Percentiles rank a stretch among this genome's conserved stretches.
Conservation (phyloP, 1,140 invertebrate genomes). For the Aphaenogaster ashmeadi region DNA sequence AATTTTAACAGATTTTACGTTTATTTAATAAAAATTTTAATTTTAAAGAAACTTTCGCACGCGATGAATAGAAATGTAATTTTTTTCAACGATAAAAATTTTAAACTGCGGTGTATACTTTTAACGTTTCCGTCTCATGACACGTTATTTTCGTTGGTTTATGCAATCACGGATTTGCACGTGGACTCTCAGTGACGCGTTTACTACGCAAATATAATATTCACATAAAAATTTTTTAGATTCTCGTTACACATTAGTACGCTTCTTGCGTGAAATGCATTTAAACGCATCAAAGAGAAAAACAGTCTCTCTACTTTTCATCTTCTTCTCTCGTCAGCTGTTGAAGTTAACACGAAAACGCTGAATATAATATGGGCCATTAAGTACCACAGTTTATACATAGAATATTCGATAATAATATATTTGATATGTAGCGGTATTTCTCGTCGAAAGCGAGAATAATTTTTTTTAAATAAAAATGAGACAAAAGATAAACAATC, state of each 20-base stretch:
- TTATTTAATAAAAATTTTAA: conserved; percentile 8
- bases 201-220: conserved; percentile 32
- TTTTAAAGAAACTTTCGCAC: not conserved
- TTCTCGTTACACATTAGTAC: not conserved
- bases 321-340: not conserved
- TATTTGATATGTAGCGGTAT: not conserved
- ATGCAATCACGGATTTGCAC: conserved; percentile 24
- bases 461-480: not conserved
- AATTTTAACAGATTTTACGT: not conserved
- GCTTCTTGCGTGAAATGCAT: not conserved
- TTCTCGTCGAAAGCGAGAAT: not conserved
- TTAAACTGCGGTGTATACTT: conserved; percentile 41
- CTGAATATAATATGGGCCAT: not conserved
- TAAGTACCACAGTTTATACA: not conserved
- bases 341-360: not conserved
- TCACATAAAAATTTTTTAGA: not conserved
- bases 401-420: not conserved
- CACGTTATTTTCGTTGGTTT: conserved; percentile 28
- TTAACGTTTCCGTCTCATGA: conserved; percentile 30
- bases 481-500: not conserved
- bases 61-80: conserved; percentile 8
- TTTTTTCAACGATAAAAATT: conserved; percentile 12
- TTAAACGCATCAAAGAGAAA: conserved; percentile 2
- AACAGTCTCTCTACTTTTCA: not conserved
- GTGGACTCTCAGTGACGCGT: conserved; percentile 14